Evolutionary conservation across 2,797 vertebrate genomes (phyloP), one percentile per base, ranked within the genome.

Genomic region (Anguilla obscura): DNA sequence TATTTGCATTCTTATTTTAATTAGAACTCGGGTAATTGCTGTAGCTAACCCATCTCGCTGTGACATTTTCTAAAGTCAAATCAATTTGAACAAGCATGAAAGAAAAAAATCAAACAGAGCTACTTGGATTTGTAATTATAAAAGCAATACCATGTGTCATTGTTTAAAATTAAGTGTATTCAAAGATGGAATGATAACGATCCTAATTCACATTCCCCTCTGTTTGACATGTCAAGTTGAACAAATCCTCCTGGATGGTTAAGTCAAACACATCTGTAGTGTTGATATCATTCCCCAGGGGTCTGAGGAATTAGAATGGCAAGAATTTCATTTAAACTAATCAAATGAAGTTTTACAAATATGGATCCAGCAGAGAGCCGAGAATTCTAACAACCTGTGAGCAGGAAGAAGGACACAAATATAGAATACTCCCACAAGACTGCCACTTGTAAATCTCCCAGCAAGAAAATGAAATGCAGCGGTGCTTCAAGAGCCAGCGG

Each of bases 1-100:
- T 93, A 95, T 96, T 94, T 95, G 93, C 93, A 93, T 95, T 93
- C 90, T 91, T 87, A 90, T 95, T 95, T 95, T 95, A 96, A 96
- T 96, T 95, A 95, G 92, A 93, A 93, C 91, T 92, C 94, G 92
- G 93, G 92, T 95, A 95, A 96, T 94, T 94, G 92, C 86, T 9
- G 89, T 86, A 86, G 92, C 94, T 90, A 95, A 94, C 93, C 93
- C 94, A 93, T 95, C 95, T 95, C 94, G 92, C 92, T 90, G 90
- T 90, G 92, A 95, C 94, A 94, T 93, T 95, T 95, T 95, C 88
- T 92, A 92, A 95, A 94, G 91, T 95, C 91, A 93, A 96, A 95
- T 95, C 92, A 94, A 95, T 94, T 95, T 95, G 90, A 93, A 91
- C 91, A 94, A 92, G 93, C 92, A 91, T 91, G 92, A 94, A 94